Percentiles rank a stretch among this genome's conserved stretches.
Conservation (phyloP, 2,888 invertebrate species). For the Brassicogethes aeneus region DNA sequence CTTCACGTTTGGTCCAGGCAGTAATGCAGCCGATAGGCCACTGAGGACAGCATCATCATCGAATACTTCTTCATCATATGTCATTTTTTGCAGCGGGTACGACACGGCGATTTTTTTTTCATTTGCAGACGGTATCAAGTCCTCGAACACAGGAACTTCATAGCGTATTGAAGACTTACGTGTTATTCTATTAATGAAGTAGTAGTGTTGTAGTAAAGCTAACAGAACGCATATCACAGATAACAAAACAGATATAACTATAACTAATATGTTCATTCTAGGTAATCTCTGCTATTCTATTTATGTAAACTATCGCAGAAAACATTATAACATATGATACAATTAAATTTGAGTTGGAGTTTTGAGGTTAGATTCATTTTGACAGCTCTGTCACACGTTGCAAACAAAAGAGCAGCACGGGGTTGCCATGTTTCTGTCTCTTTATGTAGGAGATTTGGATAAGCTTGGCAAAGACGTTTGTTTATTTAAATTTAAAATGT, state of each 20-base stretch:
- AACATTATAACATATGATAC: background rate
- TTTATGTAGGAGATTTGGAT: no score
- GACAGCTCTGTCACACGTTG: background rate
- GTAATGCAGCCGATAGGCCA: slow-evolving; percentile 28
- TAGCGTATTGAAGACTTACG: slow-evolving; percentile 24
- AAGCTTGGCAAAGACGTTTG: no score
- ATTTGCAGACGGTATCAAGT: slow-evolving; percentile 34
- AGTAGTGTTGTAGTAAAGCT: slow-evolving; percentile 35
- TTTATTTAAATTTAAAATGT: no score
- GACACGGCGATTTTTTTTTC: slow-evolving; percentile 21
- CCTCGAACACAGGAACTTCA: slow-evolving; percentile 35
- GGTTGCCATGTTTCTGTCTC: no score
- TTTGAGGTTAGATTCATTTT: background rate
- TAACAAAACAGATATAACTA: slow-evolving; percentile 33
- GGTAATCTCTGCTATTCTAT: slow-evolving; percentile 2
- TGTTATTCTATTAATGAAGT: slow-evolving; percentile 27
- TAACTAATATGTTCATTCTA: slow-evolving; percentile 24
- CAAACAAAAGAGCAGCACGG: no score
- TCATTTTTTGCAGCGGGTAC: slow-evolving; percentile 18
- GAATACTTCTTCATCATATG: slow-evolving; percentile 15
- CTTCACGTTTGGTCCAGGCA: slow-evolving; percentile 19
- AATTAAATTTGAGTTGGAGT: background rate
- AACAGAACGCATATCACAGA: slow-evolving; percentile 37
- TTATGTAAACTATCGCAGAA: background rate
- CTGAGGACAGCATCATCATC: slow-evolving; percentile 29